A percentile compares a stretch with the other conserved stretches of the same genome.
Evolutionary conservation across 1,140 invertebrate genomes (phyloP).

Genomic region (Conus betulinus): DNA sequence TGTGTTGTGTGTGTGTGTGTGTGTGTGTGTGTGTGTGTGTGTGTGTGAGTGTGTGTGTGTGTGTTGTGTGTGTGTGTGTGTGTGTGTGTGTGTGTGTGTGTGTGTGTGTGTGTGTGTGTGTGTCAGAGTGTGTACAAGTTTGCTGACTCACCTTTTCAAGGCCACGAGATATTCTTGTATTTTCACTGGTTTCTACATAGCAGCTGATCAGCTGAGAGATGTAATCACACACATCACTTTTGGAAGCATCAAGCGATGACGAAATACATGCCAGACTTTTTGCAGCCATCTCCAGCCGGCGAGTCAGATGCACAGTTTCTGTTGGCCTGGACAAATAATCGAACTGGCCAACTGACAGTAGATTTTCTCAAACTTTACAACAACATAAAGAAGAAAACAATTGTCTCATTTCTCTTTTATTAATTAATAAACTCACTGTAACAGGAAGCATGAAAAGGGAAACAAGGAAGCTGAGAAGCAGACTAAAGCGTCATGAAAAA

Average conservation of each 20-base stretch:
- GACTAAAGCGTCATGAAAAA: too few relatives aligned
- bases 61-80: neutral
- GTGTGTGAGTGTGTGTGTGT: slow-evolving; percentile 8
- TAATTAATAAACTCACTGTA: too few relatives aligned
- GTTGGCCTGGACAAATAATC: neutral
- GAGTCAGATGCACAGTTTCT: neutral
- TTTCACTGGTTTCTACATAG: slow-evolving; percentile 48
- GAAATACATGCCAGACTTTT: neutral
- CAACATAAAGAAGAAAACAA: too few relatives aligned
- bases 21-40: slow-evolving; percentile 3
- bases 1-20: neutral
- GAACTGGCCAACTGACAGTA: too few relatives aligned
- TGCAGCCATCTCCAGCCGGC: slow-evolving; percentile 1
- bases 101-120: neutral
- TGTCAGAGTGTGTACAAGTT: neutral
- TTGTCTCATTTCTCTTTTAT: too few relatives aligned
- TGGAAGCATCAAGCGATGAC: neutral
- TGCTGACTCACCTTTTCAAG: slow-evolving; percentile 49
- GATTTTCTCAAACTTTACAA: too few relatives aligned
- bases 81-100: neutral
- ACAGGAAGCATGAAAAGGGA: neutral
- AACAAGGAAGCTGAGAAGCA: too few relatives aligned
- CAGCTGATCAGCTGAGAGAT: slow-evolving; percentile 37
- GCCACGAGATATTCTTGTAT: slow-evolving; percentile 53
- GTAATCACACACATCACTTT: slow-evolving; percentile 17